Base-by-base conservation (phyloP, 2,797 vertebrate genomes). In the Phylloscopus collybita region DNA sequence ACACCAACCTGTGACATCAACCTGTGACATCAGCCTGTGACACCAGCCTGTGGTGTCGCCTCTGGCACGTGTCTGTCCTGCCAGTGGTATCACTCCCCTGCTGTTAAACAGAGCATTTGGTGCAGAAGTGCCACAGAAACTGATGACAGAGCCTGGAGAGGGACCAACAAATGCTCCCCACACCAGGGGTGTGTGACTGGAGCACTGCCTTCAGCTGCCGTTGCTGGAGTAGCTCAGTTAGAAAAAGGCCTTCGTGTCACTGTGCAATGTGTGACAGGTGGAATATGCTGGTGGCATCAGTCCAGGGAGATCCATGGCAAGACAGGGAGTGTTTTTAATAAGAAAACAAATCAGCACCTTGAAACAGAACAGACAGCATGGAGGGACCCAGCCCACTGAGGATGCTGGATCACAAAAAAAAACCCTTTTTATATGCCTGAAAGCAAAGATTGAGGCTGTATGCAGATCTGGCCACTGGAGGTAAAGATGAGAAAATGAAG, bases 321-420 rank as follows among this genome's bases (percentile, higher is more conserved):
- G 50, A 38, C 51, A 76, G 67, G 12, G 60, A 50, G 38, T 23
- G 19, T 18, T 85, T 15, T 64, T 88, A 69, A 53, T 42, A 47
- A 66, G 57, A 60, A 83, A 88, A 65, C 21, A 83, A 92, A 93
- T 71, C 79, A 59, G 50, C 87, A 88, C 61, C 91, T 80, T 67
- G 61, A 86, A 83, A 36, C 49, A 78, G n/a, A 91, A 34, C 32
- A 81, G 86, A 22, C 72, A 86, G 36, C 80, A 34, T 3, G 4
- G 65, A 80, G 74, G 45, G 44, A n/a, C 32, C 22, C 57, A 47
- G 75, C 60, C 60, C 67, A 10, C 32, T 5, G 2, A 47, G 79
- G 50, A 29, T 83, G 72, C 67, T 86, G 85, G 61, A 72, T 80
- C 2, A 4, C 50, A 61, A 80, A 61, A 32, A 61, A 32, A 80